Conservation (phyloP, 2,113 vertebrate genomes). For the Glareola pratincola region DNA sequence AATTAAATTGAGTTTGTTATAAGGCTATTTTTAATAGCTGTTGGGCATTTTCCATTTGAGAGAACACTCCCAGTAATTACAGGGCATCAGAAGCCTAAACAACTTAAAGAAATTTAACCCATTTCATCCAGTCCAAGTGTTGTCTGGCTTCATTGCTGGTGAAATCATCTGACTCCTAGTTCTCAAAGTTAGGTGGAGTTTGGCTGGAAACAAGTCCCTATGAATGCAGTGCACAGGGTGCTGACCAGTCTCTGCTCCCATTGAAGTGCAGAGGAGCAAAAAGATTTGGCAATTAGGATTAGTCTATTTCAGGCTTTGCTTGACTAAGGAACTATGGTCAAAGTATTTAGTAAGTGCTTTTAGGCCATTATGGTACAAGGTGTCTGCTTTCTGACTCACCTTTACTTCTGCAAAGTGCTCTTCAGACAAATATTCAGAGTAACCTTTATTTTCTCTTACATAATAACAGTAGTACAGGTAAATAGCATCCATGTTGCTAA, state of each 20-base stretch:
- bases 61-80: neutral
- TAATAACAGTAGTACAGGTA: neutral
- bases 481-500: neutral
- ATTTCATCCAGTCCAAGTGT: neutral
- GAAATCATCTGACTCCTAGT: neutral
- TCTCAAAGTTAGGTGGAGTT: neutral
- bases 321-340: neutral
- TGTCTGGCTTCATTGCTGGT: neutral
- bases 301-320: neutral
- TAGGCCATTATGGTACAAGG: neutral
- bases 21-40: neutral
- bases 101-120: neutral
- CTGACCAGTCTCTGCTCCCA: neutral
- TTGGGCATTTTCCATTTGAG: neutral
- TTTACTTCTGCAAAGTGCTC: neutral
- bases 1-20: constrained; percentile 1
- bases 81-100: neutral
- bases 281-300: neutral
- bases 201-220: neutral
- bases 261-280: neutral
- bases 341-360: neutral
- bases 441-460: neutral
- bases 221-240: neutral
- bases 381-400: neutral
- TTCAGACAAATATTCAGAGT: neutral